These are phyloP conservation scores for Himalopsyche anomala DNA, from an alignment of 2,888 invertebrate genomes.

Conservation along the genomic window DNA sequence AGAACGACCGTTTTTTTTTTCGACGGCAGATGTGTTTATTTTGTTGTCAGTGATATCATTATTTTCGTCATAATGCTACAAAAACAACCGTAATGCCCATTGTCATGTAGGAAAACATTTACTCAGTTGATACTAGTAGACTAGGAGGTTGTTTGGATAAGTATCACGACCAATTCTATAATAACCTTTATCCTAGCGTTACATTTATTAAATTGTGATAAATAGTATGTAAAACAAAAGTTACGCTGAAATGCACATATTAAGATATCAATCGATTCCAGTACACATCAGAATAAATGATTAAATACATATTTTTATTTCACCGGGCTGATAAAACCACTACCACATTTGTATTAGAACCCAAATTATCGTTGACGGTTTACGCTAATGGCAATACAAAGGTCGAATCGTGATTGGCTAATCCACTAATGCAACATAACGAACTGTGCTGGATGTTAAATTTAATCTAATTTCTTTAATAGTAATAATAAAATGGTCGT, in stretches of 20 bases:
- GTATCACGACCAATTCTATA: not conserved
- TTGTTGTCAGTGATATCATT: conserved; percentile 39
- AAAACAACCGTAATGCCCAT: not conserved
- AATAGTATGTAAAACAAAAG: not conserved
- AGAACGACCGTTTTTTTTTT: conserved; percentile 23
- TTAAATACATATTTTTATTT: too few species aligned
- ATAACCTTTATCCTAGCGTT: not conserved
- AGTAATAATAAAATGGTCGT: not conserved
- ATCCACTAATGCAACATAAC: not conserved
- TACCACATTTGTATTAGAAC: too few species aligned
- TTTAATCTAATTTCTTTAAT: conserved; percentile 23
- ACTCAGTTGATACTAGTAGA: not conserved
- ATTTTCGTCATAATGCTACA: not conserved
- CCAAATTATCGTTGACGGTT: not conserved
- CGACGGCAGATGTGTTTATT: conserved; percentile 21
- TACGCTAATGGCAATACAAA: not conserved
- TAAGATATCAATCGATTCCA: too few species aligned
- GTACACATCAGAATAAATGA: too few species aligned
- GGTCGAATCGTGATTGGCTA: conserved; percentile 3
- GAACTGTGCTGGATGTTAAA: conserved; percentile 20
- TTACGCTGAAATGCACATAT: too few species aligned
- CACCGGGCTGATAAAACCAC: too few species aligned
- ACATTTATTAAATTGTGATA: too few species aligned
- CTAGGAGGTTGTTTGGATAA: not conserved
- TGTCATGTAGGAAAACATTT: not conserved